phyloP scores from a whole-genome alignment of 2,797 vertebrate genomes.

The Gymnothorax reevesii region DNA sequence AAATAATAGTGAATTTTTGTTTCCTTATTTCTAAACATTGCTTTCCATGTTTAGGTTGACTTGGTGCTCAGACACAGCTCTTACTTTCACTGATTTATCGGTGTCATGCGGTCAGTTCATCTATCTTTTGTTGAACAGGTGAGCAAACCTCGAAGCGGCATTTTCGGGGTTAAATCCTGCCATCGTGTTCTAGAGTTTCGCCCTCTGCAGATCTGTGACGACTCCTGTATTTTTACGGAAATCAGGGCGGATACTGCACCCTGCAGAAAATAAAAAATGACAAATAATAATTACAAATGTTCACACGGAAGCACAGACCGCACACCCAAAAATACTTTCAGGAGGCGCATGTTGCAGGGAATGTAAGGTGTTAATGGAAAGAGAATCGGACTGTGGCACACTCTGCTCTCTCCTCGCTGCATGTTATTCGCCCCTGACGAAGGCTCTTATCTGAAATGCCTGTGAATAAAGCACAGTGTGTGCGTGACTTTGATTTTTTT shows the following conservation, averaged over 20 bases:
- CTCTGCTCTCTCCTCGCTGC: too few relatives aligned
- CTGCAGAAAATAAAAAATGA: neutral
- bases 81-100: neutral
- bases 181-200: neutral
- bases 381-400: too few relatives aligned
- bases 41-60: neutral
- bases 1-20: neutral
- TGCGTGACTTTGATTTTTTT: too few relatives aligned
- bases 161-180: neutral
- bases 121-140: neutral
- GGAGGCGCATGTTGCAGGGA: too few relatives aligned
- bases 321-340: too few relatives aligned
- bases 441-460: too few relatives aligned
- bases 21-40: neutral
- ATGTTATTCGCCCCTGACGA: too few relatives aligned
- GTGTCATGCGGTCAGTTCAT: neutral
- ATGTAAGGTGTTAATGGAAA: too few relatives aligned
- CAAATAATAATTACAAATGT: neutral
- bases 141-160: neutral
- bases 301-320: too few relatives aligned
- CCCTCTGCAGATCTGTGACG: neutral
- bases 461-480: too few relatives aligned
- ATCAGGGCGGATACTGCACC: neutral
- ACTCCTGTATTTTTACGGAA: neutral
- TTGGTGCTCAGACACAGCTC: neutral